These are phyloP conservation scores for Furnarius figulus DNA, from an alignment of 2,113 vertebrate species.

Conservation along the genomic window DNA sequence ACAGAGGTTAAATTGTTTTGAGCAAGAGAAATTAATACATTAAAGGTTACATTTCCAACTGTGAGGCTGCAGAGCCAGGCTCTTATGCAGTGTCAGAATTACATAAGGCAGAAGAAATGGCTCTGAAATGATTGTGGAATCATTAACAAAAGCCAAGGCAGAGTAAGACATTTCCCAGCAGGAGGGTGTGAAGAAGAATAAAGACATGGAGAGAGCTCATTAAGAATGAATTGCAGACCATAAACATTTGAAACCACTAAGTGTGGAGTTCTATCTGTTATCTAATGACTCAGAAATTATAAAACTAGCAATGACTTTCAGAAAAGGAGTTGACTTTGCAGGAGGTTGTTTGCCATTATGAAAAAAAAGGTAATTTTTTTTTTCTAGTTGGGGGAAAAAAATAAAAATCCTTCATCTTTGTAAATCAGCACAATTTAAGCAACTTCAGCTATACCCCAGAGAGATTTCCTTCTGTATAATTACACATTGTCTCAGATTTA, in stretches of 20 bases:
- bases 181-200: conserved; percentile 83
- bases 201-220: conserved; percentile 88
- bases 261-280: conserved; percentile 87
- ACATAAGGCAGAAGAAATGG: conserved; percentile 85
- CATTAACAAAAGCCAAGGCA: conserved; percentile 86
- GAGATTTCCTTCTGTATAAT: conserved; percentile 75
- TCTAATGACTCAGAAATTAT: conserved; percentile 90
- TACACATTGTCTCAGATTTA: conserved; percentile 69
- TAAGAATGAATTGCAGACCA: conserved; percentile 91
- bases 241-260: conserved; percentile 88
- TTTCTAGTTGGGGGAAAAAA: conserved; percentile 37
- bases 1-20: conserved; percentile 90
- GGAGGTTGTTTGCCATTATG: conserved; percentile 78
- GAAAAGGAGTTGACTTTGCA: conserved; percentile 83
- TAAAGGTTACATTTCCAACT: conserved; percentile 88
- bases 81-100: conserved; percentile 81
- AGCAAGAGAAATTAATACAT: conserved; percentile 89
- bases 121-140: conserved; percentile 84
- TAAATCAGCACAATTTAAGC: conserved; percentile 79
- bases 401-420: conserved; percentile 70
- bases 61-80: conserved; percentile 80
- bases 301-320: conserved; percentile 86
- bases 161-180: conserved; percentile 87
- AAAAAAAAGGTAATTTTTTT: conserved; percentile 65
- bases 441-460: conserved; percentile 72